Base-by-base conservation (phyloP, 1,140 invertebrate species). In the Macrosteles quadrilineatus region DNA sequence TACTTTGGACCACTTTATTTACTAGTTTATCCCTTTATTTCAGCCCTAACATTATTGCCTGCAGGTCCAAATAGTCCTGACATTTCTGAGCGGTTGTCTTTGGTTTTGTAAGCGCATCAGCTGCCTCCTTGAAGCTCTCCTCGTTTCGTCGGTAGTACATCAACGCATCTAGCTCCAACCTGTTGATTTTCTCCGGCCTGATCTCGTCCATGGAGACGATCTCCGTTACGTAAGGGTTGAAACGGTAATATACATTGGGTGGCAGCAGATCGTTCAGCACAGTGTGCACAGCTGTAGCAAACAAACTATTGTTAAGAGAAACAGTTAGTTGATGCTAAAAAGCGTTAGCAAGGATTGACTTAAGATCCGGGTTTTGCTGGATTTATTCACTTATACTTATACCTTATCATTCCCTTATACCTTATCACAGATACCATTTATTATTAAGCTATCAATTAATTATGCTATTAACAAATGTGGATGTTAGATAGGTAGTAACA, bases 191-290 rank as follows among this genome's bases (percentile, higher is more conserved):
- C 9, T 87, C 87, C 2, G 87, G 85, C 72, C 90, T 81, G 43
- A 90, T 92, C 81, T 97, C 95, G 76, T 94, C 92, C 83, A 98
- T 89, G 1, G 85, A 83, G 25, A 94, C 83, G 77, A 92, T 87
- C 78, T 95, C 90, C 57, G 89, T 90, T 36, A 97, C 81, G 75
- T 95, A 94, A 0, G 96, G 96, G 82, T 97, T 97, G 78, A 98
- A 92, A 9, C 96, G 86, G 77, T 88, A 97, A 80, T 98, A 98
- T 21, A 87, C 85, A 23, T 88, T 83, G 0, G 87, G 84, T 17
- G 91, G 90, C 17, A 98, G 80, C 47, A 97, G 80, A 79, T 97
- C 94, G 74, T 89, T 90, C 67, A 97, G 77, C 53, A 91, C 88
- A 45, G 87, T 87, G 78, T 97, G 95, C 11, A 94, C 90, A 74